Evolutionary conservation across 2,888 invertebrate genomes (phyloP), one percentile per base, ranked within the genome.

Genomic region (Thumatha senex): DNA sequence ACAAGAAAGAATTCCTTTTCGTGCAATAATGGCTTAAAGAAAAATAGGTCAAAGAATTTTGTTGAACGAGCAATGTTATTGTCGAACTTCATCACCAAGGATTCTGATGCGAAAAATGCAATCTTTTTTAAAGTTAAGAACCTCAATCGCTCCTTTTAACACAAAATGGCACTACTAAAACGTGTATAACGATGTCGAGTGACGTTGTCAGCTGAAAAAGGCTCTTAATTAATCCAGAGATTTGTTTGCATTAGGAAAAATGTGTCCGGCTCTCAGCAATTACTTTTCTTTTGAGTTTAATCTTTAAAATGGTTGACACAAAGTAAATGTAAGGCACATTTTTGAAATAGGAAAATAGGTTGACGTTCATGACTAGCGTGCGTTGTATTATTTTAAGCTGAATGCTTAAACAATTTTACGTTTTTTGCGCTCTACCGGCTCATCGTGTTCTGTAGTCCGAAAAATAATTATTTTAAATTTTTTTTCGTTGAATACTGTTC

Each of bases 161-260:
- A 52, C 59, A 50, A 59, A 39, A 61, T 48, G 29, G 54, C 57
- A 40, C 46, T 48, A 51, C 42, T 24, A 42, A 51, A 33, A 43
- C 43, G 40, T 54, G 54, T 67, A 60, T 51, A 47, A 50, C 24
- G 39, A 35, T 49, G 54, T 46, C 39, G 58, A 56, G 55, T 61
- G 61, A 68, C 50, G 54, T 60, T 63, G 58, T 63, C 61, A 63
- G 55, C 61, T 55, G 46, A 58, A 61, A 61, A 54, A 38, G 48
- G 14, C 46, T 47, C 51, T 60, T 60, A 60, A 61, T 63, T 68
- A 64, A 53, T 51, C 51, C 47, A 18, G 24, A 51, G 55, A 57
- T 70, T 64, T 67, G 49, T 61, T 47, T 48, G 43, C 24, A 51
- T 56, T 49, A 50, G 13, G 5, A 48, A 34, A 42, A 48, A 42